Base-by-base conservation (phyloP, 2,113 vertebrate species). In the Suncus etruscus region DNA sequence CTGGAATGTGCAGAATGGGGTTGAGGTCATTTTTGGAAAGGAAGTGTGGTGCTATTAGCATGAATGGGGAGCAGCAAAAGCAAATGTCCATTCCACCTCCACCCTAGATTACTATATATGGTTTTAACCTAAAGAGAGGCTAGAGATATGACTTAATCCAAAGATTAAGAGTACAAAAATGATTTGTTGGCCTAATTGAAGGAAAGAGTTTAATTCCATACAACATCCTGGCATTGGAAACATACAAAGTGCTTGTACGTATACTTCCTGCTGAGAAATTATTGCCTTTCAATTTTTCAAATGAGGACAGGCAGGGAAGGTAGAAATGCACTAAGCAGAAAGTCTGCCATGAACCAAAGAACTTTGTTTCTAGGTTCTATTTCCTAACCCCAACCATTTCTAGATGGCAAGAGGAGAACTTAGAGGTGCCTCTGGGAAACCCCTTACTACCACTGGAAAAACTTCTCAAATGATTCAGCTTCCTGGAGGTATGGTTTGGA, bases 1-100 rank as follows among this genome's bases (percentile, higher is more conserved):
- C 88, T 96, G 94, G 95, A 96, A 95, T 94, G 93, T 77, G 78
- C 58, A 91, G 95, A 91, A 90, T 74, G 47, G 50, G 82, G 58
- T 83, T 96, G 94, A 96, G 73, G 92, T 95, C 79, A 95, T 93
- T 93, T 90, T 95, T 96, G 95, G 95, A 96, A 96, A 96, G 96
- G 93, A 96, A 96, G 92, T 72, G 89, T 94, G 94, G 94, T 91
- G 89, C 91, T 86, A 89, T 96, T 96, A 96, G 89, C 69, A 78
- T 94, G 93, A 94, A 96, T 81, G 90, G 93, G 90, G 93, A 96
- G 79, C 86, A 91, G 93, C 86, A 95, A 93, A 92, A 94, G 74
- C 88, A 66, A 66, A 66, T 9, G 86, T 82, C 84, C 83, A 61
- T 76, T 80, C 84, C 77, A 78, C 25, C 80, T 93, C 58, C 83